Percentiles rank a stretch among this genome's conserved stretches.
Conservation (phyloP, 1,140 invertebrate genomes). For the Asbolus verrucosus region DNA sequence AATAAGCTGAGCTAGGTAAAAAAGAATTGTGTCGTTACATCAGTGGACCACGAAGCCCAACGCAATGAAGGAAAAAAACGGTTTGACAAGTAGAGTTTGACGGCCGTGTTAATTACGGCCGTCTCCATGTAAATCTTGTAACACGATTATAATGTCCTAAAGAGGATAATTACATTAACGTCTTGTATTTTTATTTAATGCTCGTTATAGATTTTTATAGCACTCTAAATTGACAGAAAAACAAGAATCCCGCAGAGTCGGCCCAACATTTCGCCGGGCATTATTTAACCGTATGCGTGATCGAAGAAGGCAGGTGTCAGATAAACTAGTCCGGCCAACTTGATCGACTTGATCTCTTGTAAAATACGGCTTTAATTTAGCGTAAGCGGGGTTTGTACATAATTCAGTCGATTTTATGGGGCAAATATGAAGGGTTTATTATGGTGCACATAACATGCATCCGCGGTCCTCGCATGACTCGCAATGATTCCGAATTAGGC, state of each 20-base stretch:
- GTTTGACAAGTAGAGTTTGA: neutral
- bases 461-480: slow-evolving; percentile 19
- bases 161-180: slow-evolving; percentile 57
- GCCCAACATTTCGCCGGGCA: slow-evolving; percentile 54
- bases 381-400: slow-evolving; percentile 37
- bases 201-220: slow-evolving; percentile 60
- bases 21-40: neutral
- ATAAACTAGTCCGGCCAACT: slow-evolving; percentile 52
- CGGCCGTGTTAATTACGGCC: neutral
- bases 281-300: slow-evolving; percentile 59
- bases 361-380: slow-evolving; percentile 54
- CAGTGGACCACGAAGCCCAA: no score
- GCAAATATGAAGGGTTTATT: slow-evolving; percentile 25
- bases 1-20: neutral
- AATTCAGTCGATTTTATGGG: slow-evolving; percentile 24
- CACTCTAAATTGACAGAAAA: slow-evolving; percentile 61
- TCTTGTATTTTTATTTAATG: slow-evolving; percentile 56
- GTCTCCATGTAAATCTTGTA: slow-evolving; percentile 20
- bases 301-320: slow-evolving; percentile 60
- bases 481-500: slow-evolving; percentile 3
- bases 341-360: slow-evolving; percentile 47
- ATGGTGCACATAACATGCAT: no score
- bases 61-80: no score
- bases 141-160: slow-evolving; percentile 49
- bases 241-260: slow-evolving; percentile 58